Conservation (phyloP, 1,140 invertebrate genomes). For the Pantala flavescens region DNA sequence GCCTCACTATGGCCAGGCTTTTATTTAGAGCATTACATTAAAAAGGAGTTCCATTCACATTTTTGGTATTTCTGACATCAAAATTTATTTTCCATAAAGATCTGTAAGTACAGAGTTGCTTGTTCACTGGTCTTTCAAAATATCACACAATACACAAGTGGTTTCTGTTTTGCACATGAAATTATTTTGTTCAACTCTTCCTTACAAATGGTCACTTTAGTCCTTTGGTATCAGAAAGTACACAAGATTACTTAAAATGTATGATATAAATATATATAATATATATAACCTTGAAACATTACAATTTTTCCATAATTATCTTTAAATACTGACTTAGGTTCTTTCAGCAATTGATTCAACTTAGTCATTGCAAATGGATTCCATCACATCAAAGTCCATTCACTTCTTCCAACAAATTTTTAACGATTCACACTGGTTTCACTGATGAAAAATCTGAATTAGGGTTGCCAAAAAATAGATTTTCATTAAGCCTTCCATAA, state of each 20-base stretch:
- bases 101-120: slow-evolving; percentile 5
- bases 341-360: background rate
- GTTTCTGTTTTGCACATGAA: background rate
- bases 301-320: background rate
- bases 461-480: background rate
- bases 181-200: background rate
- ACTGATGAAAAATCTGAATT: background rate
- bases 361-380: background rate
- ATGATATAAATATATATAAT: slow-evolving; percentile 11
- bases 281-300: slow-evolving; percentile 4
- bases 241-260: slow-evolving; percentile 7
- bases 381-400: background rate
- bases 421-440: background rate
- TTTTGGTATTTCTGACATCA: slow-evolving; percentile 7
- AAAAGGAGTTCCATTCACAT: background rate
- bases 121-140: background rate
- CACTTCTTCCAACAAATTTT: background rate
- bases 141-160: background rate
- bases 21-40: background rate
- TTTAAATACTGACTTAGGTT: slow-evolving; percentile 7
- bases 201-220: background rate
- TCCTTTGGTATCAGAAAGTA: slow-evolving; percentile 6
- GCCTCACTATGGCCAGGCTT: background rate
- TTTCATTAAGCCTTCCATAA: background rate
- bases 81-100: slow-evolving; percentile 1